Evolutionary conservation across 2,888 invertebrate genomes (phyloP), one percentile per base, ranked within the genome.

Genomic region (Hydrotaea diabolus): DNA sequence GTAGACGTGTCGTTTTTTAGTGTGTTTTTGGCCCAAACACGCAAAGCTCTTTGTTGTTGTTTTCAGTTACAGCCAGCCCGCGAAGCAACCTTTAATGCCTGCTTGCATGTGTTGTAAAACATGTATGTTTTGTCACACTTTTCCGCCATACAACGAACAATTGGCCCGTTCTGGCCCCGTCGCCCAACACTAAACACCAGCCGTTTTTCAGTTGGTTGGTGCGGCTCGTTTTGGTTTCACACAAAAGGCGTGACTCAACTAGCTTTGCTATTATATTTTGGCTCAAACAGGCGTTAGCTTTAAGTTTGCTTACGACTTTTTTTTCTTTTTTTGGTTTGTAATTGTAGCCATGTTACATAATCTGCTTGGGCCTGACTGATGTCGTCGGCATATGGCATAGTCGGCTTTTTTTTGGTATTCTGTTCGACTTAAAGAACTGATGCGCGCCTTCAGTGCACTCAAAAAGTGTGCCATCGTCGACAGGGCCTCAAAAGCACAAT

Each of bases 91-190:
- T 84, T 64, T 81, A 85, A 85, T 79, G 84, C 81, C 71, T 81
- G 84, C 81, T 79, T 81, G 80, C 84, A 85, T 81, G 80, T 77
- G 84, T 79, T 82, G 85, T 85, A 85, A 82, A 82, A 85, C 85
- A 82, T 82, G 79, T 79, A 82, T 82, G 85, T 85, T 85, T 85
- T 85, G 82, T 85, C 82, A 85, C 85, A 85, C 85, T 82, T 85
- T 79, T 82, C 15, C 46, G 79, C 66, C 80, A 75, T 71, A 77
- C 55, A 77, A 71, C 69, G 69, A 77, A 77, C 83, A 80, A 53
- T 53, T 39, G 39, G 8, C 9, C 31, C n/a, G n/a, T n/a, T n/a
- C n/a, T n/a, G n/a, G n/a, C n/a, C n/a, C n/a, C n/a, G n/a, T n/a
- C n/a, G n/a, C n/a, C 31, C 31, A 7, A 7, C 31, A 2, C 31